Evolutionary conservation across 2,888 invertebrate genomes (phyloP).

Genomic region (Papilio protenor): DNA sequence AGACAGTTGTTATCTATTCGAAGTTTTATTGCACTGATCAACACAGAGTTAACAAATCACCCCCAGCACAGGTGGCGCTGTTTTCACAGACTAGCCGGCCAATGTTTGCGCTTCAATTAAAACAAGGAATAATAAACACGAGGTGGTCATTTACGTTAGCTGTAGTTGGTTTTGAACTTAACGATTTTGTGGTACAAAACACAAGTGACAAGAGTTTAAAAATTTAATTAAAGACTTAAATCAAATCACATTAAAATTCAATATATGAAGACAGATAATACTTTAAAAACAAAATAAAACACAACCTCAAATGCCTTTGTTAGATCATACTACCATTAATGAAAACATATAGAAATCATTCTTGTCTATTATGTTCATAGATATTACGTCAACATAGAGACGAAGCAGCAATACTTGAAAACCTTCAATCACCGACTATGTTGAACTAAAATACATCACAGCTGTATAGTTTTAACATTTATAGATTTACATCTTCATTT

Average conservation of each 20-base stretch:
- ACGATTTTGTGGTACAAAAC: constrained; percentile 55
- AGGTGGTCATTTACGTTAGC: constrained; percentile 65
- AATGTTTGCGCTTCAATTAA: constrained; percentile 69
- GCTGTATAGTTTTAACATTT: too few relatives aligned
- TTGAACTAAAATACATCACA: too few relatives aligned
- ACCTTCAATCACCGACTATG: too few relatives aligned
- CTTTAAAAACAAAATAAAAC: too few relatives aligned
- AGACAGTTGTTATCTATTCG: neutral
- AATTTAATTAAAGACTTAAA: neutral
- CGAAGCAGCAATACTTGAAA: too few relatives aligned
- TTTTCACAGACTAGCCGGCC: constrained; percentile 58
- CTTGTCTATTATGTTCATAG: too few relatives aligned
- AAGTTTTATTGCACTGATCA: constrained; percentile 44
- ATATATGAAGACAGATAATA: too few relatives aligned
- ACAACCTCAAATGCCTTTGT: too few relatives aligned
- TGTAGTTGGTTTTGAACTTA: constrained; percentile 66
- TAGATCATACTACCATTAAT: too few relatives aligned
- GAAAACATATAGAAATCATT: too few relatives aligned
- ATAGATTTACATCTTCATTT: neutral
- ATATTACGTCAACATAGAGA: too few relatives aligned
- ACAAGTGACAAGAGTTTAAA: constrained; percentile 29
- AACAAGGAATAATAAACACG: constrained; percentile 72
- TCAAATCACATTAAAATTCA: too few relatives aligned
- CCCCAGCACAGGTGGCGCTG: constrained; percentile 62
- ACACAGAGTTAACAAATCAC: constrained; percentile 42